Conservation (phyloP, 2,113 vertebrate genomes). For the Cheilinus undulatus region DNA sequence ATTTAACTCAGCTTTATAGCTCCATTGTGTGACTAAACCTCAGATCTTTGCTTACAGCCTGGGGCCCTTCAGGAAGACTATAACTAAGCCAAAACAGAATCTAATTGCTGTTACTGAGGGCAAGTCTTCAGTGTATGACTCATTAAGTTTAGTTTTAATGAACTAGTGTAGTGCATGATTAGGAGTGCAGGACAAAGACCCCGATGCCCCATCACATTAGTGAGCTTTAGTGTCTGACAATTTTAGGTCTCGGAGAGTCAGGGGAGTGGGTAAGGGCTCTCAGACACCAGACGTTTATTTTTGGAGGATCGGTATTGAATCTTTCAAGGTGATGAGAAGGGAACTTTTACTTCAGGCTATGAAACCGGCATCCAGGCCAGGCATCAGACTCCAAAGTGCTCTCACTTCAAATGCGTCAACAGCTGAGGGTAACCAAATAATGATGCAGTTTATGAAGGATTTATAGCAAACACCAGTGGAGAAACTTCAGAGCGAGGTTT, state of each 20-base stretch:
- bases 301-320: conserved; percentile 6
- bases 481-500: conserved; percentile 26
- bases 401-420: conserved; percentile 30
- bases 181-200: conserved; percentile 58
- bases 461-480: conserved; percentile 11
- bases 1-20: conserved; percentile 22
- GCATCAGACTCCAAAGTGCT: conserved; percentile 16
- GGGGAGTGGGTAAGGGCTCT: conserved; percentile 26
- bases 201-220: conserved; percentile 45
- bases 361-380: conserved; percentile 4
- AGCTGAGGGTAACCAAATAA: conserved; percentile 48
- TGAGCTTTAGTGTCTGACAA: conserved; percentile 52
- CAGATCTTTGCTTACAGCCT: conserved; percentile 44
- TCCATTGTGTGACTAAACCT: conserved; percentile 36
- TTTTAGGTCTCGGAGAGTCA: conserved; percentile 1
- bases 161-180: conserved; percentile 62
- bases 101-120: conserved; percentile 69
- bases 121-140: conserved; percentile 34
- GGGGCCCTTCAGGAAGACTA: conserved; percentile 22
- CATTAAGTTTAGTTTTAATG: conserved; percentile 71
- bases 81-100: conserved; percentile 52
- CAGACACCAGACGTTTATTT: conserved; percentile 28
- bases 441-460: conserved; percentile 29
- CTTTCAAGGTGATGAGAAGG: conserved; percentile 14
- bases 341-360: not conserved